Base-by-base conservation (phyloP, 2,113 vertebrate genomes). In the Corythaixoides concolor region DNA sequence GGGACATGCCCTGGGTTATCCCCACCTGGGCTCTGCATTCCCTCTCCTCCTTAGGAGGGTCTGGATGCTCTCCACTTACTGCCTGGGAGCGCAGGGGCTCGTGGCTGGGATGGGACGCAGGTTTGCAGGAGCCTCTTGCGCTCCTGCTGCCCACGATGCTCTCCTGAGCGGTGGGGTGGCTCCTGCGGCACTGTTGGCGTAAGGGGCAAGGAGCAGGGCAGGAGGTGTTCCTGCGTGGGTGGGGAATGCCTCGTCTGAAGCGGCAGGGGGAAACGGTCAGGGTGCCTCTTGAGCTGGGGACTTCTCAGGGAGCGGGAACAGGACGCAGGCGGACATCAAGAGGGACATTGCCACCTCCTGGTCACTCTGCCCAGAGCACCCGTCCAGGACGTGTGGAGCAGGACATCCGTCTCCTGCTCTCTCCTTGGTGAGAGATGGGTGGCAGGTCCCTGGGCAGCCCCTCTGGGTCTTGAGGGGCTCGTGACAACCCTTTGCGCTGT, bases 331-430 rank as follows among this genome's bases (percentile, higher is more conserved):
- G 2, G 49, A 47, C 76, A 93, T 67, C 77, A 78, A 76, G 93
- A 49, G 80, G 73, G 89, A 96, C 84, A 96, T 92, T 96, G 96
- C 95, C 96, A 95, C 84, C 95, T 97, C 95, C 96, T 95, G 95
- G 95, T 91, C 91, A 91, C 73, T 97, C 41, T 77, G 80, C 47
- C 91, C 93, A 74, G 73, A 95, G 87, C 88, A 92, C 4, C 23
- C 49, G 4, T 17, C 17, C 37, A 35, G 53, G 77, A 68, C 9
- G 64, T 21, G 33, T 43, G 64, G 47, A 87, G 89, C 80, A 3
- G 59, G 73, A 68, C 73, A 55, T 21, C 28, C 49, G 7, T 24
- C 20, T 87, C 62, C 49, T 10, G 70, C 70, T 78, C 69, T 27
- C 43, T 52, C 7, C 35, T 62, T 21, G 10, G 30, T 43, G 26